Evolutionary conservation across 2,888 invertebrate genomes (phyloP).

Genomic region (Apoda limacodes): DNA sequence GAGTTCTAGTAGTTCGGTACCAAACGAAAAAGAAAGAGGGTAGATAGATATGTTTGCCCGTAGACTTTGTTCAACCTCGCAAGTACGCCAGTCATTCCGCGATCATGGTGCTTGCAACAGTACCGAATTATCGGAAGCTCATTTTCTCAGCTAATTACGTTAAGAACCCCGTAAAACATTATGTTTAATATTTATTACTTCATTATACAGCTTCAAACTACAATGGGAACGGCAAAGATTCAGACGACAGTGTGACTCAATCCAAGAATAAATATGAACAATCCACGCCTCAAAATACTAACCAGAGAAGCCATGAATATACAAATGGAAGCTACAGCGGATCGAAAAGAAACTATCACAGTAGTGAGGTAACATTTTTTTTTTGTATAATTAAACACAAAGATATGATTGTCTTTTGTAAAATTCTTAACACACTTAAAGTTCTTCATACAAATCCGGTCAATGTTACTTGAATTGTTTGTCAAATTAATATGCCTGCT

Average conservation of each 20-base stretch:
- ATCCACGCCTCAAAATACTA: slow-evolving; percentile 24
- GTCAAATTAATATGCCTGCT: no score
- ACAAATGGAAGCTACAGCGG: slow-evolving; percentile 45
- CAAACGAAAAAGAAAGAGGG: no score
- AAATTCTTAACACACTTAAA: slow-evolving; percentile 1
- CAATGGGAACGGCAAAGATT: slow-evolving; percentile 46
- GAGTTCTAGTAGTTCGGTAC: no score
- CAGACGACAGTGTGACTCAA: slow-evolving; percentile 38
- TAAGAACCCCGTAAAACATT: no score
- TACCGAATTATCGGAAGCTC: no score
- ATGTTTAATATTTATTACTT: slow-evolving; percentile 18
- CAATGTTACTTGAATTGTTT: no score
- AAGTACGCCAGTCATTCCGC: no score
- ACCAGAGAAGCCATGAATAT: slow-evolving; percentile 27
- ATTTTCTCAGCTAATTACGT: no score
- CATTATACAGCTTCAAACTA: slow-evolving; percentile 35
- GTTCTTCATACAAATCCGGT: not conserved
- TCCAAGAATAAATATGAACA: slow-evolving; percentile 29
- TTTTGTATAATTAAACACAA: slow-evolving; percentile 2
- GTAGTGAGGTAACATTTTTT: slow-evolving; percentile 42
- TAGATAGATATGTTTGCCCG: no score
- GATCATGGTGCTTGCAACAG: no score
- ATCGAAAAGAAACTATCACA: slow-evolving; percentile 44
- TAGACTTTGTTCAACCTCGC: no score
- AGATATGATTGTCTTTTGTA: not conserved